These are phyloP conservation scores for Synaphobranchus kaupii DNA, from an alignment of 2,797 vertebrate genomes.

Conservation along the genomic window DNA sequence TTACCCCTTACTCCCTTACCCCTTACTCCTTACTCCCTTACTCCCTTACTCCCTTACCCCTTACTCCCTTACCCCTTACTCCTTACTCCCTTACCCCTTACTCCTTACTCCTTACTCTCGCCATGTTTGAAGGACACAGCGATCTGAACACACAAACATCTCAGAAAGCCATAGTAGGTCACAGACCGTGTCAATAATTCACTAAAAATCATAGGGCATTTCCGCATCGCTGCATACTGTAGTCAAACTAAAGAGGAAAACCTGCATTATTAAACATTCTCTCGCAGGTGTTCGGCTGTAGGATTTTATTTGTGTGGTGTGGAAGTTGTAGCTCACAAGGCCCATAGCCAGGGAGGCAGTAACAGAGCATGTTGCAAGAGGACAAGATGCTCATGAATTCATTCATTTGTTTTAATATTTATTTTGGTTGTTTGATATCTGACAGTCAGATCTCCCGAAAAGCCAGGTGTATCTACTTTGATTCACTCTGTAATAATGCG, in stretches of 20 bases:
- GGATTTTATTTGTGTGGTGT: neutral
- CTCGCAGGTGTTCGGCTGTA: neutral
- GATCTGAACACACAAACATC: neutral
- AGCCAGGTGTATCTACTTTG: slow-evolving; percentile 59
- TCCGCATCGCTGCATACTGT: neutral
- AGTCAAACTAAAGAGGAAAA: neutral
- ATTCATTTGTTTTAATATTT: neutral
- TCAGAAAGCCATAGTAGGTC: neutral
- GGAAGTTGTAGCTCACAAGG: neutral
- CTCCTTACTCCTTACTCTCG: neutral
- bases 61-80: too few species aligned
- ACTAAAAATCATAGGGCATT: neutral
- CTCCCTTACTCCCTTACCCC: too few species aligned
- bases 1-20: too few species aligned
- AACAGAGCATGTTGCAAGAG: neutral
- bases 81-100: too few species aligned
- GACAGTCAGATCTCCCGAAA: slow-evolving; percentile 63
- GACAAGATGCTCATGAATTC: neutral
- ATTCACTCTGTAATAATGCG: slow-evolving; percentile 67
- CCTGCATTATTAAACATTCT: neutral
- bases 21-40: too few species aligned
- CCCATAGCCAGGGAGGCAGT: neutral
- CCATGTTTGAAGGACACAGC: neutral
- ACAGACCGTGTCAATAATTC: neutral
- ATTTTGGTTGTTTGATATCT: slow-evolving; percentile 40